These are phyloP conservation scores for Diarsia brunnea DNA, from an alignment of 2,888 invertebrate species.

Conservation along the genomic window DNA sequence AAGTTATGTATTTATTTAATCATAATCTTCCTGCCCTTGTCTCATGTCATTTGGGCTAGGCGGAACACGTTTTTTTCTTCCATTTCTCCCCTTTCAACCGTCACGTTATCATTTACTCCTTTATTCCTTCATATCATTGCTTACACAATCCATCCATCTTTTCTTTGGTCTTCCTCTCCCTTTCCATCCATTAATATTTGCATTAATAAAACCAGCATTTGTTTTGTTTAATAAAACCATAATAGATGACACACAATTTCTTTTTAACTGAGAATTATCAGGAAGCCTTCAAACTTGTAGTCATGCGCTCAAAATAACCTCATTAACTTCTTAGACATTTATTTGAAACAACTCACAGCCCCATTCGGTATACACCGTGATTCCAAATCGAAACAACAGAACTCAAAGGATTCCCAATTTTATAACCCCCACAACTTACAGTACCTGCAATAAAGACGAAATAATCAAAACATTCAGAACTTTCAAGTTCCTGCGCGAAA, in stretches of 20 bases:
- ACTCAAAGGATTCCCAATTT: constrained; percentile 43
- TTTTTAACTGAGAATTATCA: neutral
- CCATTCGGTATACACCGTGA: constrained; percentile 14
- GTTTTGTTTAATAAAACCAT: neutral
- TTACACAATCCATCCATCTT: too few species aligned
- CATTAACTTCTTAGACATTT: neutral
- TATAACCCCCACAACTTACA: constrained; percentile 38
- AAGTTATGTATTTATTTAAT: neutral
- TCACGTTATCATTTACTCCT: too few species aligned
- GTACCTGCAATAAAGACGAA: constrained; percentile 25
- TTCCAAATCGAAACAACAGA: constrained; percentile 30
- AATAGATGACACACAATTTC: neutral
- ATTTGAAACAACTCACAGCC: constrained; percentile 9
- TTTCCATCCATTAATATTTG: too few species aligned
- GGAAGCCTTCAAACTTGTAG: neutral
- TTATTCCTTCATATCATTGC: too few species aligned
- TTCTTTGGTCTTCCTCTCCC: too few species aligned
- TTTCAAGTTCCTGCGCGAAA: constrained; percentile 59
- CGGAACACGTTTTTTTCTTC: too few species aligned
- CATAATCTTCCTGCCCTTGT: too few species aligned
- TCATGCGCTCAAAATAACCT: neutral
- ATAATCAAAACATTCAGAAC: constrained; percentile 47
- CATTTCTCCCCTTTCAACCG: too few species aligned
- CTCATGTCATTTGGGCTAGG: too few species aligned
- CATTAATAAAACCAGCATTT: too few species aligned